Percentiles rank a stretch among this genome's conserved stretches.
phyloP scores from a whole-genome alignment of 2,797 vertebrate species.

The Spatula clypeata region DNA sequence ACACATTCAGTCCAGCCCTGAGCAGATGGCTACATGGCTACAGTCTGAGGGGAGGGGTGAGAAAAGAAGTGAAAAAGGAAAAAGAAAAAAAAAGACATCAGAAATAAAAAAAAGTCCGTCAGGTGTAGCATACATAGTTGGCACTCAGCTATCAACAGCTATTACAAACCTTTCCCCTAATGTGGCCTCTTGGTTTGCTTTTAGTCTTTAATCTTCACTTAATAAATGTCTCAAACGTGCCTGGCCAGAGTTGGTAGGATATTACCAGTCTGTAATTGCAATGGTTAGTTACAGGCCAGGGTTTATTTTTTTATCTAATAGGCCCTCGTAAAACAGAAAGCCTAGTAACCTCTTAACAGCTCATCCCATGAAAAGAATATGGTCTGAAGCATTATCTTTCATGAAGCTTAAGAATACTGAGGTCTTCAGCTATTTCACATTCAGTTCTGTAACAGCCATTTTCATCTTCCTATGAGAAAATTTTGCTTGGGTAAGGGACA shows the following conservation, averaged over 20 bases:
- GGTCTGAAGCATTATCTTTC: background rate
- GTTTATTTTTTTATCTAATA: constrained; percentile 21
- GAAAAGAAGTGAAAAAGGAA: background rate
- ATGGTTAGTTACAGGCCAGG: background rate
- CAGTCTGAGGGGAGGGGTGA: too few relatives aligned
- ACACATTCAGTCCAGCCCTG: too few relatives aligned
- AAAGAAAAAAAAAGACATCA: background rate
- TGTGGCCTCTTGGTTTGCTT: background rate
- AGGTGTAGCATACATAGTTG: background rate
- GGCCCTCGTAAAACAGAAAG: background rate
- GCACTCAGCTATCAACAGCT: background rate
- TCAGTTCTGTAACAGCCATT: background rate
- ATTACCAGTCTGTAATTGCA: background rate
- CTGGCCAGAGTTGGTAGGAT: background rate
- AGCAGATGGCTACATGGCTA: too few relatives aligned
- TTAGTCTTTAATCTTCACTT: background rate
- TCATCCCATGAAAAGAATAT: background rate
- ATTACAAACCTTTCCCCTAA: background rate
- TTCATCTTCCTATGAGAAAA: background rate
- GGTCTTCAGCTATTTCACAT: background rate
- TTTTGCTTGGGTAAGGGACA: background rate
- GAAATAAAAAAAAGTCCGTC: background rate
- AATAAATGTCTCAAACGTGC: background rate
- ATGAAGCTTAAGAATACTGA: background rate
- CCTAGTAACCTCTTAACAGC: background rate